A percentile compares a stretch with the other conserved stretches of the same genome.
These are phyloP conservation scores for Pharmacophagus antenor DNA, from an alignment of 2,888 invertebrate genomes.

Conservation along the genomic window DNA sequence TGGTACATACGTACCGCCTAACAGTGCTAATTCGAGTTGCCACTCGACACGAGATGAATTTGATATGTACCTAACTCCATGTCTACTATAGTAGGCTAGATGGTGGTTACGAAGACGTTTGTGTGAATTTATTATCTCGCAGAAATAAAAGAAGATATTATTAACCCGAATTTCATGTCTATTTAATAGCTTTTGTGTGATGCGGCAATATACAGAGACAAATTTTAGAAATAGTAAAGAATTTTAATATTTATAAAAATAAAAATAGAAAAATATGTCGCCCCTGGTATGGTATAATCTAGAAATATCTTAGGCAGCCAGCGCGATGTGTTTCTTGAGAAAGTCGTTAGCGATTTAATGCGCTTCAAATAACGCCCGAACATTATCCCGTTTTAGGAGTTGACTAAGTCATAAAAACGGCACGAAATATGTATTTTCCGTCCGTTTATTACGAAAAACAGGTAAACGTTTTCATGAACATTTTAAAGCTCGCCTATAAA, in stretches of 20 bases:
- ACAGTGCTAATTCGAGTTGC: background rate
- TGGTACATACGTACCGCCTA: conserved; percentile 4
- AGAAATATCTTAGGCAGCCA: background rate
- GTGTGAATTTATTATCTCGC: no score
- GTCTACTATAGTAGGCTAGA: no score
- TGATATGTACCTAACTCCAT: background rate
- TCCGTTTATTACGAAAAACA: conserved; percentile 9
- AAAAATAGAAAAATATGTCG: no score
- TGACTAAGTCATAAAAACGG: conserved; percentile 7
- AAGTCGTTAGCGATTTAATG: conserved; percentile 1
- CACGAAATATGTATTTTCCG: conserved; percentile 11
- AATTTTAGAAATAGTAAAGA: no score
- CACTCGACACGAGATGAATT: conserved; percentile 1
- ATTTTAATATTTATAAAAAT: no score
- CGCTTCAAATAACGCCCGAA: background rate
- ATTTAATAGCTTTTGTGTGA: no score
- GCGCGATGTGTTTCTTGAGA: conserved; percentile 1
- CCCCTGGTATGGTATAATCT: no score
- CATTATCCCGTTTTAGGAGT: conserved; percentile 5
- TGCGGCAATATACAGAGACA: no score
- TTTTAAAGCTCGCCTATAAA: conserved; percentile 10
- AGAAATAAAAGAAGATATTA: no score
- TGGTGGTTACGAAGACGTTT: no score
- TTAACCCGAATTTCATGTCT: no score
- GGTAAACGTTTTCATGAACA: conserved; percentile 17